Conservation (phyloP, 2,888 invertebrate genomes). For the Leptopilina myrica region DNA sequence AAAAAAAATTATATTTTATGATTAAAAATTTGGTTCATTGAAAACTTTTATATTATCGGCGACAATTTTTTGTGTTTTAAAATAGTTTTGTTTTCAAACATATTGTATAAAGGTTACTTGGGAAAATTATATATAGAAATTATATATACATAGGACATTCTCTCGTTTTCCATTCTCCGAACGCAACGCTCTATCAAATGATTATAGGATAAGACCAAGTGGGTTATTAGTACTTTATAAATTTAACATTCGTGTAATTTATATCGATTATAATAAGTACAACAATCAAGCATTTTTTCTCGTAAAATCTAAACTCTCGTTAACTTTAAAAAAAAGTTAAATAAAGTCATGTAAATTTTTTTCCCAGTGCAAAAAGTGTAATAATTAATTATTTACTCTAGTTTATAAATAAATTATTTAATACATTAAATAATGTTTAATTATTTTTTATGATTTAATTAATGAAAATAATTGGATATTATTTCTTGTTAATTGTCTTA, state of each 20-base stretch:
- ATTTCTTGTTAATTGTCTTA: neutral
- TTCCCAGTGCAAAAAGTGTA: too few species aligned
- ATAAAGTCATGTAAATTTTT: too few species aligned
- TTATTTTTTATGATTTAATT: too few species aligned
- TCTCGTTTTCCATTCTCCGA: slow-evolving; percentile 13
- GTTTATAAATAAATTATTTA: too few species aligned
- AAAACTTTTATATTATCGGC: neutral
- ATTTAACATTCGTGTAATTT: neutral
- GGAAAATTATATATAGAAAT: neutral
- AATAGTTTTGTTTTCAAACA: neutral
- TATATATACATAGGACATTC: neutral
- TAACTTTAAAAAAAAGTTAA: neutral
- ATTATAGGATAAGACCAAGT: slow-evolving; percentile 5
- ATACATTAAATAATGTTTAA: too few species aligned
- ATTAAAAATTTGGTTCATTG: too few species aligned
- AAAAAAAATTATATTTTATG: too few species aligned
- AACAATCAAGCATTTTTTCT: neutral
- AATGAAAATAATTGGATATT: too few species aligned
- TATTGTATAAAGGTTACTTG: slow-evolving; percentile 10
- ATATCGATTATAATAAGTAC: neutral
- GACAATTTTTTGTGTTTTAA: neutral
- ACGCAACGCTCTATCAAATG: slow-evolving; percentile 21
- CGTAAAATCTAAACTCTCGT: neutral
- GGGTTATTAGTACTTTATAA: slow-evolving; percentile 1
- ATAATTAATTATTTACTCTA: too few species aligned